phyloP scores from a whole-genome alignment of 2,888 invertebrate species.

The Hyppa rectilinea region DNA sequence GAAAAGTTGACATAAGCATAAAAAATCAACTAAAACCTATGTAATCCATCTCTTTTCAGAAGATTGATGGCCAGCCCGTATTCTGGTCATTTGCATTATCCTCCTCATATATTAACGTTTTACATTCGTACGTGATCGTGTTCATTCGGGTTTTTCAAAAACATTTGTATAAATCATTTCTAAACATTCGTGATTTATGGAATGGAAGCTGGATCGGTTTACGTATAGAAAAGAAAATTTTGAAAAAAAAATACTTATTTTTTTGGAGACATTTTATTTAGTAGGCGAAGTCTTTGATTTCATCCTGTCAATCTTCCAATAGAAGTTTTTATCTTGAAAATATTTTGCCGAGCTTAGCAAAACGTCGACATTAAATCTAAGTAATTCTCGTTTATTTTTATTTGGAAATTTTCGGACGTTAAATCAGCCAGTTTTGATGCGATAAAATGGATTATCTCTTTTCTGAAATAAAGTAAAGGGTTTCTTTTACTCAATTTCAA shows the following conservation, averaged over 20 bases:
- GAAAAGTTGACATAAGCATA: not conserved
- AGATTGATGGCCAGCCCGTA: constrained; percentile 48
- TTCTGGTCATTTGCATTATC: constrained; percentile 43
- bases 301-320: not conserved
- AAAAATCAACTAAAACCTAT: constrained; percentile 23
- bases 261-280: not conserved
- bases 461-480: not conserved
- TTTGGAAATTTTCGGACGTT: not conserved
- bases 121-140: constrained; percentile 40
- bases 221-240: constrained; percentile 20
- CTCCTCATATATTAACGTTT: constrained; percentile 27
- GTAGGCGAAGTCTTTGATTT: not conserved
- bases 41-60: constrained; percentile 35
- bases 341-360: not conserved
- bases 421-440: not conserved
- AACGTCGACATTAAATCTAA: not conserved
- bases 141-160: constrained; percentile 8
- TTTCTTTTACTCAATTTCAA: not conserved
- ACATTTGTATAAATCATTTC: constrained; percentile 25
- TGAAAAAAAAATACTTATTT: too few relatives aligned
- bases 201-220: constrained; percentile 4
- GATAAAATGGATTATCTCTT: too few relatives aligned
- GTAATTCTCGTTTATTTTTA: not conserved
- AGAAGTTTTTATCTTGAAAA: not conserved
- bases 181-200: constrained; percentile 44